Evolutionary conservation across 2,888 invertebrate genomes (phyloP), one percentile per base, ranked within the genome.

Genomic region (Ornithoptera alexandrae): DNA sequence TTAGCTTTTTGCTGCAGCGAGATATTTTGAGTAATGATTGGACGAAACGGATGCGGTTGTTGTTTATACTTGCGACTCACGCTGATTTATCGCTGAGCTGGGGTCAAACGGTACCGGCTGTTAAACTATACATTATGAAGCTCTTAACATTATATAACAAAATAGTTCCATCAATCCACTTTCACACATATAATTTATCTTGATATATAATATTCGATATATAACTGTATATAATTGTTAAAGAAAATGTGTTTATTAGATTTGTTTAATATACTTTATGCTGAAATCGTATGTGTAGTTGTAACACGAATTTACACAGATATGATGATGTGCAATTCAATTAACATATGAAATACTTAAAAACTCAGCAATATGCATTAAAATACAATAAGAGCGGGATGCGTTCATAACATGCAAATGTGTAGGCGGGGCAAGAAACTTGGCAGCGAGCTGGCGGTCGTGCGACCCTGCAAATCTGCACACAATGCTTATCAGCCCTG

Each of bases 11-110:
- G 89, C 85, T 86, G 87, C 86, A 87, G 84, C 87, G 79, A 78
- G 84, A 83, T 89, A 84, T 88, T 87, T 87, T 90, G 87, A 90
- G 86, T 90, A 89, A 90, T 90, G 88, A 90, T 89, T 88, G 84
- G 84, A 85, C 79, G 76, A 77, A 80, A 81, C 76, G 79, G 81
- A 60, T 59, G n/a, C 81, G 82, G 86, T 77, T 85, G 85, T 88
- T 89, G 89, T 90, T 87, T 88, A 87, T 83, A 82, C 79, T 86
- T 79, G 79, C 82, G 81, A 85, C 86, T 88, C 88, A 87, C 84
- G 77, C 85, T 88, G 89, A 90, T 90, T 91, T 90, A 90, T 88
- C 73, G 77, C 75, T 42, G n/a, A 10, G 24, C 56, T 73, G 75
- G 72, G 71, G 71, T 74, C 72, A 73, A 77, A 77, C 77, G 72